phyloP scores from a whole-genome alignment of 2,797 vertebrate species.

The Acomys russatus region DNA sequence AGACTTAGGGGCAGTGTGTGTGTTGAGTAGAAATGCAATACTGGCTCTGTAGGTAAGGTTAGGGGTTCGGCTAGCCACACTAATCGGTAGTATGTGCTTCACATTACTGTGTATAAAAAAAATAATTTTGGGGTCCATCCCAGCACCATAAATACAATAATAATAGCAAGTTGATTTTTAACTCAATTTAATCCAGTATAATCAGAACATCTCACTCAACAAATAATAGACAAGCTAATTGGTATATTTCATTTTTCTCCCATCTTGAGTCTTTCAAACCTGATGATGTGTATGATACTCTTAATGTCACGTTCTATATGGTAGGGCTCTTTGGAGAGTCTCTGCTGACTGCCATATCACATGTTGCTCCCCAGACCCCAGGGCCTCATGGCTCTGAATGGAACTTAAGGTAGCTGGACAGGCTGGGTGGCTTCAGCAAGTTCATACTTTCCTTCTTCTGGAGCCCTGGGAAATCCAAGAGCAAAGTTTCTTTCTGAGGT shows the following conservation, averaged over 20 bases:
- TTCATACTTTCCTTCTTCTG: not conserved
- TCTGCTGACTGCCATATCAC: not conserved
- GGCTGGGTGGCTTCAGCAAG: not conserved
- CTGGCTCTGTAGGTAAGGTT: not conserved
- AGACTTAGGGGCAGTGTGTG: not conserved
- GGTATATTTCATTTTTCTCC: not conserved
- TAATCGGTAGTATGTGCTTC: not conserved
- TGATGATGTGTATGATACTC: not conserved
- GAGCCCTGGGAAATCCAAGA: not conserved
- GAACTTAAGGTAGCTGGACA: not conserved
- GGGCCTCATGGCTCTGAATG: not conserved
- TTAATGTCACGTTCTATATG: not conserved
- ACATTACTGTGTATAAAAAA: not conserved
- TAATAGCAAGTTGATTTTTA: not conserved
- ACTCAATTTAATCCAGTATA: not conserved
- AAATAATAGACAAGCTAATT: not conserved
- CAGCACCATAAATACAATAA: not conserved
- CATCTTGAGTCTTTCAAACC: not conserved
- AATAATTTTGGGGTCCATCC: not conserved
- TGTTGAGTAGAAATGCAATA: slow-evolving; percentile 5
- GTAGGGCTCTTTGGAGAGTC: not conserved
- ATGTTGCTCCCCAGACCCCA: not conserved
- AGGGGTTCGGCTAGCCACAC: slow-evolving; percentile 17
- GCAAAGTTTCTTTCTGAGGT: not conserved
- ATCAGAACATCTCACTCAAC: not conserved